These are phyloP conservation scores for Pseudeuparius sepicola DNA, from an alignment of 2,888 invertebrate genomes.

Conservation along the genomic window DNA sequence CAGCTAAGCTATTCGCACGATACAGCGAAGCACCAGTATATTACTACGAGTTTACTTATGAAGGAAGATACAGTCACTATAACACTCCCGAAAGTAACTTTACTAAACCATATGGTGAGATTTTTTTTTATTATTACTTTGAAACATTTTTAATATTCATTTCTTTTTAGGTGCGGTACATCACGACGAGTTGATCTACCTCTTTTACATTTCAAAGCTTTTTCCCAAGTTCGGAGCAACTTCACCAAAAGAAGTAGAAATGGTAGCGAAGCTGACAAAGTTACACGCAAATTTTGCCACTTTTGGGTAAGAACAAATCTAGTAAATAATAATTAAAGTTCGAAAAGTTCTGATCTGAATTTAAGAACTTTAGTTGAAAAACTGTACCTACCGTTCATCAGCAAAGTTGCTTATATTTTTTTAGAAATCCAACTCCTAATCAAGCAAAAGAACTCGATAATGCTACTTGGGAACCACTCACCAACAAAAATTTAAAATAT, in stretches of 20 bases:
- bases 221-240: slow-evolving; percentile 33
- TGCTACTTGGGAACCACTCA: slow-evolving; percentile 36
- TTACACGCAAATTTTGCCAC: slow-evolving; percentile 40
- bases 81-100: slow-evolving; percentile 43
- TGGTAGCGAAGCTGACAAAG: slow-evolving; percentile 37
- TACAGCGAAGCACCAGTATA: slow-evolving; percentile 44
- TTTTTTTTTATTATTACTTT: slow-evolving; percentile 5
- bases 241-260: slow-evolving; percentile 35
- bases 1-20: slow-evolving; percentile 48
- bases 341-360: too few relatives aligned
- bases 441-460: slow-evolving; percentile 28
- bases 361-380: too few relatives aligned
- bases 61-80: slow-evolving; percentile 49
- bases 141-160: slow-evolving; percentile 4
- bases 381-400: too few relatives aligned
- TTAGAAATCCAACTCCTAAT: slow-evolving; percentile 41
- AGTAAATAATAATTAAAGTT: too few relatives aligned
- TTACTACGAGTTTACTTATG: slow-evolving; percentile 52
- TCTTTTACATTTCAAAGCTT: slow-evolving; percentile 35
- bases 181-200: slow-evolving; percentile 44
- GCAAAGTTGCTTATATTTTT: too few relatives aligned
- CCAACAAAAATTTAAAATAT: slow-evolving; percentile 32
- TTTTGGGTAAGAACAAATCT: slow-evolving; percentile 33
- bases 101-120: slow-evolving; percentile 27
- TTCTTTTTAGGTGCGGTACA: slow-evolving; percentile 36